Evolutionary conservation across 2,888 invertebrate genomes (phyloP), one percentile per base, ranked within the genome.

Genomic region (Glaucopsyche alexis): DNA sequence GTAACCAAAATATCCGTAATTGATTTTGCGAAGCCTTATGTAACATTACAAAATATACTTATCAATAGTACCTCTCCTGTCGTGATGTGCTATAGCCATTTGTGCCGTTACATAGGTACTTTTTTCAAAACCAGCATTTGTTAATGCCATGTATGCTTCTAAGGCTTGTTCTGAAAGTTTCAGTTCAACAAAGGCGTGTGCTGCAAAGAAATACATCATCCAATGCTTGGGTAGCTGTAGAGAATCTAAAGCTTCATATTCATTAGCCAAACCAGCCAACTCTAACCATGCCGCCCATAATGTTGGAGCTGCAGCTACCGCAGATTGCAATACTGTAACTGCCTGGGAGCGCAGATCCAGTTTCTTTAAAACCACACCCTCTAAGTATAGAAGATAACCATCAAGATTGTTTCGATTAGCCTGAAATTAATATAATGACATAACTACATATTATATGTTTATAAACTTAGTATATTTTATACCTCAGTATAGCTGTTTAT

Each of bases 261-360:
- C 97, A 76, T 95, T 95, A 72, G 99, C 95, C 1, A 99, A 90
- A 9, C 96, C 95, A 0, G 98, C 96, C 14, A 99, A 90, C 86
- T 99, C 99, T 50, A 97, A 93, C 98, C 99, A 99, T 0, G 99
- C 97, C 64, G 98, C 96, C 99, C 99, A 99, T 75, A 98, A 94
- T 81, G 97, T 95, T 0, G 98, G 98, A 73, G 96, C 95, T 64
- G 94, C 93, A 74, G 95, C 94, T 13, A 98, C 94, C 0, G 98
- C 95, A 81, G 97, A 95, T 29, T 96, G 94, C 64, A 99, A 93
- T 70, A 96, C 94, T 78, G 96, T 95, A 40, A 96, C 94, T 0
- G 99, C 98, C 80, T 96, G 95, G 76, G 84, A 94, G 71, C 95
- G 93, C 14, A 99, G 92, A 82, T 98, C 97, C 72, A 99, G 87